A percentile compares a stretch with the other conserved stretches of the same genome.
Conservation (phyloP, 2,888 invertebrate species). For the Phalera bucephala region DNA sequence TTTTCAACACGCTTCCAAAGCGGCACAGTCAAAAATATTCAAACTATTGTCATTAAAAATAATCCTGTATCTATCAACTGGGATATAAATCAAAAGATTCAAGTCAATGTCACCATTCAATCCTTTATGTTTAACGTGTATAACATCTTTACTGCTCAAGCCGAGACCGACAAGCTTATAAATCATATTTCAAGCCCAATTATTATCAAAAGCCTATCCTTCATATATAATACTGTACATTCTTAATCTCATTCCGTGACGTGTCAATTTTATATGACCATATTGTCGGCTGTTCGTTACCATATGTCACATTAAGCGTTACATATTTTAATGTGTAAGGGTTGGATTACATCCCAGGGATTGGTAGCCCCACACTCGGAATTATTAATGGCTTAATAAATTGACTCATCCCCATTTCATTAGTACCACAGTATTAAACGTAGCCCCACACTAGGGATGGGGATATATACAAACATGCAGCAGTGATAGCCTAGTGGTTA, state of each 20-base stretch:
- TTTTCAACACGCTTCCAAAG: too few species aligned
- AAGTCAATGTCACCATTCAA: constrained; percentile 51
- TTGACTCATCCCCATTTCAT: too few species aligned
- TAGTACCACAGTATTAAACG: too few species aligned
- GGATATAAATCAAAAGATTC: constrained; percentile 57
- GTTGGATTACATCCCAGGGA: constrained; percentile 40
- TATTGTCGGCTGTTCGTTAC: constrained; percentile 64
- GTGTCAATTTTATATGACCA: constrained; percentile 72
- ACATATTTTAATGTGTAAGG: constrained; percentile 55
- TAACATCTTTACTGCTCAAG: constrained; percentile 47
- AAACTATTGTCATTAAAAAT: constrained; percentile 29
- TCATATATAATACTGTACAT: constrained; percentile 67
- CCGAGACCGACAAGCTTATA: constrained; percentile 58
- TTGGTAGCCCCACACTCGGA: too few species aligned
- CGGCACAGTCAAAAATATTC: constrained; percentile 23
- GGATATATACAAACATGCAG: too few species aligned
- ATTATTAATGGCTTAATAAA: too few species aligned
- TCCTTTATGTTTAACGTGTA: constrained; percentile 45
- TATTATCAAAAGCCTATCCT: constrained; percentile 69
- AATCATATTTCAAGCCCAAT: constrained; percentile 74
- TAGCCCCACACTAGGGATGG: too few species aligned
- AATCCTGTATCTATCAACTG: constrained; percentile 38
- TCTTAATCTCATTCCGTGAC: constrained; percentile 69
- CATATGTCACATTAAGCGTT: constrained; percentile 72
- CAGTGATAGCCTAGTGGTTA: too few species aligned